Percentiles rank a stretch among this genome's conserved stretches.
These are phyloP conservation scores for Philereme transversata DNA, from an alignment of 2,888 invertebrate species.

Conservation along the genomic window DNA sequence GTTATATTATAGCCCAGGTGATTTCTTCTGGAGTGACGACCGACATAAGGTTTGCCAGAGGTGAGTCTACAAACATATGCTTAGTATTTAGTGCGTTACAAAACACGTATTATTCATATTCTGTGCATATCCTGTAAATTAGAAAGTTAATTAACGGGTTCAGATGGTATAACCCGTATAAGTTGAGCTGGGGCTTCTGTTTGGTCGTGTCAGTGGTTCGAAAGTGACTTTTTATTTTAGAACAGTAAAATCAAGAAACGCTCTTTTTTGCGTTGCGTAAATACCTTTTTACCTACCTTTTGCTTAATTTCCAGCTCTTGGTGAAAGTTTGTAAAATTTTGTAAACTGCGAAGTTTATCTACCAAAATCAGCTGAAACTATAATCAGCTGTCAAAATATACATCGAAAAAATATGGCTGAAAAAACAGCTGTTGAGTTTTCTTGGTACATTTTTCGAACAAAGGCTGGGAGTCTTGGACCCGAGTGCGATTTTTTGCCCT, in stretches of 20 bases:
- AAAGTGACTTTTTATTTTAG: slow-evolving; percentile 39
- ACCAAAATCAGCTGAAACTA: slow-evolving; percentile 26
- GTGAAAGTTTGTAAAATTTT: neutral
- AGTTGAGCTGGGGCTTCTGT: slow-evolving; percentile 34
- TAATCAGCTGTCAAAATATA: slow-evolving; percentile 4
- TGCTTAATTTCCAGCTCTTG: slow-evolving; percentile 6
- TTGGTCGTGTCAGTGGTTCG: slow-evolving; percentile 1
- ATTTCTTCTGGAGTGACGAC: slow-evolving; percentile 70
- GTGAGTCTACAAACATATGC: slow-evolving; percentile 52
- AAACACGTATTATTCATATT: slow-evolving; percentile 33
- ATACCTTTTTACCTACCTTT: slow-evolving; percentile 12
- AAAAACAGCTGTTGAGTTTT: slow-evolving; percentile 11
- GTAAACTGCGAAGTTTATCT: slow-evolving; percentile 31
- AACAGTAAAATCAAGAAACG: slow-evolving; percentile 37
- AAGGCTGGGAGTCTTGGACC: slow-evolving; percentile 24
- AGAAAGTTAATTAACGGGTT: slow-evolving; percentile 60
- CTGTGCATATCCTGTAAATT: slow-evolving; percentile 45
- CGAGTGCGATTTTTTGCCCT: slow-evolving; percentile 36
- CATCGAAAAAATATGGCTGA: slow-evolving; percentile 23
- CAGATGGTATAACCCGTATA: slow-evolving; percentile 43
- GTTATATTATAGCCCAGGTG: slow-evolving; percentile 83
- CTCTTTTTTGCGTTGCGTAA: slow-evolving; percentile 32
- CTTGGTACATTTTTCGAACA: neutral
- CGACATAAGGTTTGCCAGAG: slow-evolving; percentile 44
- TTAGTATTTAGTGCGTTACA: slow-evolving; percentile 36